These are phyloP conservation scores for Xestobium rufovillosum DNA, from an alignment of 2,888 invertebrate species.

Conservation along the genomic window DNA sequence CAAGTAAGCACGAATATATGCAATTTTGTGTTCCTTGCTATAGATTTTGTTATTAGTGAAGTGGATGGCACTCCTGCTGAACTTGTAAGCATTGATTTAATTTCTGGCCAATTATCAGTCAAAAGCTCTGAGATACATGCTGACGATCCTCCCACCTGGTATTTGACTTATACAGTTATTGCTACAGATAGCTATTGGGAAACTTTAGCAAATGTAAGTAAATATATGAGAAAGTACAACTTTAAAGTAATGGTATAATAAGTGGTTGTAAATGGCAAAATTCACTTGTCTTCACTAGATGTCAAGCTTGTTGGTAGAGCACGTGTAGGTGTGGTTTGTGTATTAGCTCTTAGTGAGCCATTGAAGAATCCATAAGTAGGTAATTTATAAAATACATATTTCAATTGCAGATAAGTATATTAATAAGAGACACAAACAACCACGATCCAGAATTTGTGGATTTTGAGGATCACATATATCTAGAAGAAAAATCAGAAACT, in stretches of 20 bases:
- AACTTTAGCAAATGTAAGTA: conserved; percentile 42
- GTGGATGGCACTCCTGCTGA: conserved; percentile 41
- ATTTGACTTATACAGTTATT: conserved; percentile 48
- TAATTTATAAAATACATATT: too few species aligned
- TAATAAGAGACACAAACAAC: not conserved
- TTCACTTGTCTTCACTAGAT: too few species aligned
- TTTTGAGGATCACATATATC: not conserved
- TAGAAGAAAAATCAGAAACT: not conserved
- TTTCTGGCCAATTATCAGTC: conserved; percentile 50
- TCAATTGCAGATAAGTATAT: not conserved
- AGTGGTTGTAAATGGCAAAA: too few species aligned
- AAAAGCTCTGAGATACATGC: conserved; percentile 48
- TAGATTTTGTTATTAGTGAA: conserved; percentile 39
- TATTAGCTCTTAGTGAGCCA: too few species aligned
- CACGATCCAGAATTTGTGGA: not conserved
- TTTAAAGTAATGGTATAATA: too few species aligned
- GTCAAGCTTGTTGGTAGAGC: too few species aligned
- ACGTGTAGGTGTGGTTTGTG: too few species aligned
- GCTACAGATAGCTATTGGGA: conserved; percentile 45
- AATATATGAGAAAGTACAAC: too few species aligned
- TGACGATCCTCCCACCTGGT: conserved; percentile 44
- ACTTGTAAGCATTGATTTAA: conserved; percentile 46
- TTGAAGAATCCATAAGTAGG: too few species aligned
- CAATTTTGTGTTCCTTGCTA: not conserved
- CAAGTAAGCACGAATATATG: conserved; percentile 42